phyloP scores from a whole-genome alignment of 2,797 vertebrate species.

The Epinephelus awoara region DNA sequence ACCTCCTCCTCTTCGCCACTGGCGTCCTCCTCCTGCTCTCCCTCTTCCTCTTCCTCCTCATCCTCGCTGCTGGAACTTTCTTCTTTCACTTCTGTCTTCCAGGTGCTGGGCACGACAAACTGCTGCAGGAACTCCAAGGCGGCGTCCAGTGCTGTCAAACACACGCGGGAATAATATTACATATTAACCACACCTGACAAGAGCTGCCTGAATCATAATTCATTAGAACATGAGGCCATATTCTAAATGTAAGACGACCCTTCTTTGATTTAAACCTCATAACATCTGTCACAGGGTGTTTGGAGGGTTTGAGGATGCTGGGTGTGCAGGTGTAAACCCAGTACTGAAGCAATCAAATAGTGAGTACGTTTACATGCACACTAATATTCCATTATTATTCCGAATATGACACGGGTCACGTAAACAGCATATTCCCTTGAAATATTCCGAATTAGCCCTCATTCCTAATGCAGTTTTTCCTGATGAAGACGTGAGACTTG shows the following conservation, averaged over 20 bases:
- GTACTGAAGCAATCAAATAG: background rate
- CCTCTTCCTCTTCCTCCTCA: constrained; percentile 85
- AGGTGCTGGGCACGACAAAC: constrained; percentile 78
- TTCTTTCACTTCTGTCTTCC: constrained; percentile 89
- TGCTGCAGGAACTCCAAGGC: constrained; percentile 85
- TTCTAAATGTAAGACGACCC: background rate
- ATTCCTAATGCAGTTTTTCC: too few relatives aligned
- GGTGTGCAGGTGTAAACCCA: background rate
- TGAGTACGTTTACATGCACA: background rate
- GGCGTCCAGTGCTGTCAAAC: constrained; percentile 81
- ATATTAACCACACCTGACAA: background rate
- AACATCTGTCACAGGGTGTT: constrained; percentile 16
- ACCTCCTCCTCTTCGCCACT: constrained; percentile 87
- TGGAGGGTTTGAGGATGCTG: background rate
- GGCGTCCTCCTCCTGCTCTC: constrained; percentile 82
- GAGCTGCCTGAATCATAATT: background rate
- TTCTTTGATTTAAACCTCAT: constrained; percentile 6
- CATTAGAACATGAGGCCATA: background rate
- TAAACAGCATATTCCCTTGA: too few relatives aligned
- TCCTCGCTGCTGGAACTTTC: constrained; percentile 89
- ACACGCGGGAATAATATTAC: constrained; percentile 7
- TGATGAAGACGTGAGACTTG: too few relatives aligned
- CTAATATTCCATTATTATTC: too few relatives aligned
- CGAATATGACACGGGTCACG: too few relatives aligned
- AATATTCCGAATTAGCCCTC: too few relatives aligned